phyloP scores from a whole-genome alignment of 2,113 vertebrate species.

The Cairina moschata region DNA sequence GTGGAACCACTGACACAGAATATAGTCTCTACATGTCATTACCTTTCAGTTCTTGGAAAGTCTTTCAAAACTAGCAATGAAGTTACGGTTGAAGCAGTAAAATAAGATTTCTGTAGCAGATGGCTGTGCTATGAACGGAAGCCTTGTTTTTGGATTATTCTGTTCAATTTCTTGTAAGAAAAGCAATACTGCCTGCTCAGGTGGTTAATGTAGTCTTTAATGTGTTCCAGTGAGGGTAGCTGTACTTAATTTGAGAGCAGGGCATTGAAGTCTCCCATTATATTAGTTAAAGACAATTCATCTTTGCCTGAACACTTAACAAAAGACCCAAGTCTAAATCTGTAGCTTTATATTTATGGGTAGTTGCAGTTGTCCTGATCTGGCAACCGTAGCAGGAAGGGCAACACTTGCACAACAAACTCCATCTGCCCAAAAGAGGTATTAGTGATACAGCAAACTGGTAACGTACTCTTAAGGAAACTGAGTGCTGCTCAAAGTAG shows the following conservation, averaged over 20 bases:
- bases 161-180: not conserved
- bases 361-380: not conserved
- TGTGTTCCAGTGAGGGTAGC: not conserved
- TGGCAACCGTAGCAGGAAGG: not conserved
- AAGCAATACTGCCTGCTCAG: not conserved
- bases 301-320: not conserved
- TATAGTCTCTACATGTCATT: not conserved
- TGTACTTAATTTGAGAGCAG: not conserved
- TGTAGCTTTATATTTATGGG: not conserved
- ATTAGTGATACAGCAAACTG: not conserved
- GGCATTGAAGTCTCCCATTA: not conserved
- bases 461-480: not conserved
- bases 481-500: not conserved
- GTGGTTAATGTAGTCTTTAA: not conserved
- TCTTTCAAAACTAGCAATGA: not conserved
- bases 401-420: accelerated
- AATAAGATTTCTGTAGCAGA: not conserved
- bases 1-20: not conserved
- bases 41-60: not conserved
- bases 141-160: not conserved
- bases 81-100: not conserved
- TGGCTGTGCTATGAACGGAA: slow-evolving; percentile 8
- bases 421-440: not conserved
- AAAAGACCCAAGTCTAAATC: not conserved
- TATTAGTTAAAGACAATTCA: not conserved